Base-by-base conservation (phyloP, 2,797 vertebrate species). In the Sarcoramphus papa region DNA sequence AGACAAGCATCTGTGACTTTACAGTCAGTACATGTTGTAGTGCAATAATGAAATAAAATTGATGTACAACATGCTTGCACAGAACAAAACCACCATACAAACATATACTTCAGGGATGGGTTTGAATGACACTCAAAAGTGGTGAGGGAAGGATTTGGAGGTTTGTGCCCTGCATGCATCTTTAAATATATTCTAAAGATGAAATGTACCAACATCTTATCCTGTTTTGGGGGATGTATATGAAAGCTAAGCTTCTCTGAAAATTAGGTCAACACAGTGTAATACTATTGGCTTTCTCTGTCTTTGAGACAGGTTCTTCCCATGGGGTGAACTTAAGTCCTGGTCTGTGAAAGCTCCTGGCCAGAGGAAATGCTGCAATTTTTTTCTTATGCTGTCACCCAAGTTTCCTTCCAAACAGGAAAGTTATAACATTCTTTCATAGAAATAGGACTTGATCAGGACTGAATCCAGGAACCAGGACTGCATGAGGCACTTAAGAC, bases 1-100 rank as follows among this genome's bases (percentile, higher is more conserved):
- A 96, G 93, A 94, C 70, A 96, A 95, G 56, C 92, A 95, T 94
- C 95, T 96, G 88, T 91, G 75, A 89, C 81, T 92, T 93, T 92
- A 90, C 57, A 81, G 67, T 85, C 88, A 76, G 80, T 81, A 81
- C 70, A 97, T 92, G 93, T 95, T 95, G 78, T 64, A 93, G 75
- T 56, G 60, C 0, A 14, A 96, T 91, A 96, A 92, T 74, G 81
- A 94, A 96, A 92, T 88, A 86, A 92, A 94, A 92, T n/a, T 94
- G 63, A 85, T 79, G 74, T 41, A 53, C 59, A 93, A 80, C 76
- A 87, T 69, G 62, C 16, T 89, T 63, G 24, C 43, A 43, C 18
- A 51, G 88, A 92, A 89, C 69, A 93, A 96, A 95, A 86, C 28
- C 67, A 73, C 35, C 23, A 45, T 40, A 30, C 14, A 89, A 89